phyloP scores from a whole-genome alignment of 2,888 invertebrate genomes.

The Chydorus sphaericus region DNA sequence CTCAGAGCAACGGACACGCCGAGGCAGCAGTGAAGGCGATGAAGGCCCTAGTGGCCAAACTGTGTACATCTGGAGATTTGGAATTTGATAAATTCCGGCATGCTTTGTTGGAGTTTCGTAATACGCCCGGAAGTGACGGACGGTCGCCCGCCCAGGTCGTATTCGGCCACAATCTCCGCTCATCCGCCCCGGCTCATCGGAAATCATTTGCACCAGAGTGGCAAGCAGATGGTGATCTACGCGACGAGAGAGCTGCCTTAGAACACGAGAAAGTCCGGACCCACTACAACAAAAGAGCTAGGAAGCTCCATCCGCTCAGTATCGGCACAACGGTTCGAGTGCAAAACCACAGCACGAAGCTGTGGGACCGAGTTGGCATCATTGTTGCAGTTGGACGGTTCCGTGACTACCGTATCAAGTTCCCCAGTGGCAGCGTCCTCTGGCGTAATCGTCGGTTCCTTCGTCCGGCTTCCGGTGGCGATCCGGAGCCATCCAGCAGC shows the following conservation, averaged over 20 bases:
- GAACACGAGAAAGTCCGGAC: not conserved
- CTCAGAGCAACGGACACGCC: conserved; percentile 8
- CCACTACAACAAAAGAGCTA: not conserved
- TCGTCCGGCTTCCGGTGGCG: not conserved
- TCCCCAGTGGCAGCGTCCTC: not conserved
- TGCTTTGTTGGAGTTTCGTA: conserved; percentile 6
- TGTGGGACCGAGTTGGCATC: conserved; percentile 7
- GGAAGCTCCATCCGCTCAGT: not conserved
- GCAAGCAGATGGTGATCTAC: not conserved
- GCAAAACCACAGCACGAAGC: not conserved
- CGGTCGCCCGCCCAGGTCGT: not conserved
- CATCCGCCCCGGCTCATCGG: conserved; percentile 5
- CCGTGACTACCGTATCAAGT: not conserved
- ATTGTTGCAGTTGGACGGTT: not conserved
- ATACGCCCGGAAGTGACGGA: conserved; percentile 4
- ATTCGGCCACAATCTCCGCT: not conserved
- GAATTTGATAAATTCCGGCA: not conserved
- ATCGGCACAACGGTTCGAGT: not conserved
- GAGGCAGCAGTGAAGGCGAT: conserved; percentile 4
- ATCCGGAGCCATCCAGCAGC: not conserved
- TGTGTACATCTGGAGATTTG: not conserved
- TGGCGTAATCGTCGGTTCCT: not conserved
- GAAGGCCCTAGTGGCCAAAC: conserved; percentile 2
- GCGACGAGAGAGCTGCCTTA: too few relatives aligned
- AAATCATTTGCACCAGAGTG: not conserved